Evolutionary conservation across 2,888 invertebrate genomes (phyloP), one percentile per base, ranked within the genome.

Genomic region (Atethmia centrago): DNA sequence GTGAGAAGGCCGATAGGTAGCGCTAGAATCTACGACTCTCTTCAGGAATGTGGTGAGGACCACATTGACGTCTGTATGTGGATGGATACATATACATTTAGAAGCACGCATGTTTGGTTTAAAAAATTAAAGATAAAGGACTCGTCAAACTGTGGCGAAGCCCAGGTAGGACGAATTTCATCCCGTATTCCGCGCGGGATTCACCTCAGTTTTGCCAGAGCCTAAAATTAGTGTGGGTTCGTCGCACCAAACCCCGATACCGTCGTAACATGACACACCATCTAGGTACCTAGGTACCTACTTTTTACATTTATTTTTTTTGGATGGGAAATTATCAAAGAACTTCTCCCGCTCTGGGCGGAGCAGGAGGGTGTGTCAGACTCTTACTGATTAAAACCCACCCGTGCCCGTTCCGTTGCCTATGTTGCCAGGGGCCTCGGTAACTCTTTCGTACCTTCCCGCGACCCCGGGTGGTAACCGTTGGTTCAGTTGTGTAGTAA

Each of bases 1-100:
- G 56, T 74, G 66, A 65, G 61, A 53, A 63, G 28, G 71, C 56
- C 56, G 59, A 49, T 51, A 73, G 83, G 69, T 71, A 64, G 69
- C 71, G 71, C 59, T 51, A 63, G 70, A 59, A 36, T 16, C 67
- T 56, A 59, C 42, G 31, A 42, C 58, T 63, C 56, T 59, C 45
- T 56, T 36, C 25, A 67, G 66, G 77, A 74, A 80, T 71, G 63
- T 73, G 58, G 66, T 65, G 31, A 59, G 40, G 47, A 53, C 53
- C 42, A 55, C 36, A 31, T 58, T 10, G 47, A 47, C 19, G 19
- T 42, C 3, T 40, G 28, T 28, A 47, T 25, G 64, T 49, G n/a
- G 12, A 28, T 49, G 62, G 5, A 47, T 74, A 40, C 21, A 53
- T 12, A 36, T 40, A 36, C 16, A n/a, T 49, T 73, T n/a, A 28